Conservation (phyloP, 2,888 invertebrate species). For the Elaeidobius kamerunicus region DNA sequence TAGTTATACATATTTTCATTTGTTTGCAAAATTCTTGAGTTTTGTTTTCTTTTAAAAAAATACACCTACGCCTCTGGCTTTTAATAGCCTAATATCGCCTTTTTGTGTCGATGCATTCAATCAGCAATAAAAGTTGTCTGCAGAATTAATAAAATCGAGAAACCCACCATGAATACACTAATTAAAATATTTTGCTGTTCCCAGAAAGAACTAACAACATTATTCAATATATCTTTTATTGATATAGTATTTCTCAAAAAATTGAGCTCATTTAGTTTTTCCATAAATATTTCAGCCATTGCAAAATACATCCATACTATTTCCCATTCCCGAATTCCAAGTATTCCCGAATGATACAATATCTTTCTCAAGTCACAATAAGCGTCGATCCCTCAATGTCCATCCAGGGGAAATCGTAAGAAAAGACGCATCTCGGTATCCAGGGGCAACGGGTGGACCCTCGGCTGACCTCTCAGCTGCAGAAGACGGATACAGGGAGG, state of each 20-base stretch:
- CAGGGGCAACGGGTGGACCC: constrained; percentile 31
- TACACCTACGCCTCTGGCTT: constrained; percentile 4
- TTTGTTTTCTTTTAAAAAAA: not conserved
- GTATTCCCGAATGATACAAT: no score
- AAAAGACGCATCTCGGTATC: constrained; percentile 25
- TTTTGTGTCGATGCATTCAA: constrained; percentile 11
- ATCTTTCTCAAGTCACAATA: no score
- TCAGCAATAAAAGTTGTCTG: constrained; percentile 13
- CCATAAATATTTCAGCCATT: not conserved
- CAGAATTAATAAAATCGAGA: constrained; percentile 15
- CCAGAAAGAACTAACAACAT: not conserved
- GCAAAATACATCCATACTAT: no score
- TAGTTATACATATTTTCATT: not conserved
- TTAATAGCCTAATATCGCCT: constrained; percentile 6
- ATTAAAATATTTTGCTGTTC: constrained; percentile 3
- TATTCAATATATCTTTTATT: not conserved
- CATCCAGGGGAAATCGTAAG: constrained; percentile 3
- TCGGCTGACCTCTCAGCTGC: constrained; percentile 49
- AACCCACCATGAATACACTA: constrained; percentile 3
- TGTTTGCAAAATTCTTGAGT: no score
- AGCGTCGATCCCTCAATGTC: constrained; percentile 1
- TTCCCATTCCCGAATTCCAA: no score
- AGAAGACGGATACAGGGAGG: constrained; percentile 47
- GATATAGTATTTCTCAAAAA: not conserved
- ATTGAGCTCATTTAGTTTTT: not conserved